Evolutionary conservation across 2,113 vertebrate species (phyloP).

Genomic region (Muntiacus muntjak): DNA sequence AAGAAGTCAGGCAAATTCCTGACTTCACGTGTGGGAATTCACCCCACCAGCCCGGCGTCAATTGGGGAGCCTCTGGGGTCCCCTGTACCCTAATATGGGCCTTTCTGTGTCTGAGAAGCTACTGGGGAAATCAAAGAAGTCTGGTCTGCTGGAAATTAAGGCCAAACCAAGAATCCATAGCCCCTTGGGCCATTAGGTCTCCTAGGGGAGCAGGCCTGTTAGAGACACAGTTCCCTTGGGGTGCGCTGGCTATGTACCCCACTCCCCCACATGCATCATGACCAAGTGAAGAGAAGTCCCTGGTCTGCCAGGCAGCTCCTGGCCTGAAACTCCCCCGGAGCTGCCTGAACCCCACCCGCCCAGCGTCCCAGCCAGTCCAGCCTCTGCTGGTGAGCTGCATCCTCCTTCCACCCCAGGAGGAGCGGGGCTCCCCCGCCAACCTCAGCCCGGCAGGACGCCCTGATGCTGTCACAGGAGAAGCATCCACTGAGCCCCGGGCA

Average conservation of each 20-base stretch:
- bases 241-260: not conserved
- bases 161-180: not conserved
- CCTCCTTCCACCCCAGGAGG: not conserved
- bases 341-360: not conserved
- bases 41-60: too few species aligned
- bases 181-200: too few species aligned
- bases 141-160: not conserved
- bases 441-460: not conserved
- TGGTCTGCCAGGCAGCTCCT: not conserved
- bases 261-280: fast-evolving
- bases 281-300: not conserved
- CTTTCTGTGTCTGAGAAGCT: not conserved
- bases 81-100: not conserved
- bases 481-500: not conserved
- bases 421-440: fast-evolving
- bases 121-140: not conserved
- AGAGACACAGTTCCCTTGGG: not conserved
- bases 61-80: not conserved
- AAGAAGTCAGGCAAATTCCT: not conserved
- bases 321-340: not conserved
- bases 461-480: not conserved
- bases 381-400: not conserved
- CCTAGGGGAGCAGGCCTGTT: not conserved
- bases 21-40: fast-evolving
- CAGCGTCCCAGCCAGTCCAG: not conserved